Percentiles rank a stretch among this genome's conserved stretches.
These are phyloP conservation scores for Anthopleura xanthogrammica DNA, from an alignment of 92 coral and sea anemone genomes.

Conservation along the genomic window DNA sequence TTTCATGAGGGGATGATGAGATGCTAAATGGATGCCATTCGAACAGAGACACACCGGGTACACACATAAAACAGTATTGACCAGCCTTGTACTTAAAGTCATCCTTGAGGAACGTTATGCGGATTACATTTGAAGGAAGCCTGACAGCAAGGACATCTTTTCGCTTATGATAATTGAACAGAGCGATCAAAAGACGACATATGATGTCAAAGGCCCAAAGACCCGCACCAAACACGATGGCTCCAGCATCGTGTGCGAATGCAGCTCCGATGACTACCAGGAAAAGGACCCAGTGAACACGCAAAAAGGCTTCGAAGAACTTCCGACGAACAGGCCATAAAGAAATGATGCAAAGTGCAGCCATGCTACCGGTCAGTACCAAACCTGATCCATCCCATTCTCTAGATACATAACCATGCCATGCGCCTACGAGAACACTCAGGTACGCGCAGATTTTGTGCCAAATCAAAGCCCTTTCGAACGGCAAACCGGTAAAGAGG, in stretches of 20 bases:
- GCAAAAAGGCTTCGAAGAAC: slow-evolving; percentile 61
- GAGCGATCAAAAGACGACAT: slow-evolving; percentile 42
- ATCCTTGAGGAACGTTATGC: slow-evolving; percentile 64
- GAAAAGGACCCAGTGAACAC: slow-evolving; percentile 68
- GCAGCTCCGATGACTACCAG: slow-evolving; percentile 51
- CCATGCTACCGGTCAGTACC: slow-evolving; percentile 44
- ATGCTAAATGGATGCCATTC: slow-evolving; percentile 91
- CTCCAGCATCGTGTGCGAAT: slow-evolving; percentile 59
- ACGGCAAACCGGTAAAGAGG: slow-evolving; percentile 71
- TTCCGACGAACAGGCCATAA: slow-evolving; percentile 65
- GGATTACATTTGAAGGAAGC: slow-evolving; percentile 65
- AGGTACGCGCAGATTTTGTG: slow-evolving; percentile 72
- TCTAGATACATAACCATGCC: slow-evolving; percentile 68
- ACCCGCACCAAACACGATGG: slow-evolving; percentile 48
- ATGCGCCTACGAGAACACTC: slow-evolving; percentile 55
- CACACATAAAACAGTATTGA: slow-evolving; percentile 72
- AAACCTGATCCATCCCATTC: slow-evolving; percentile 60
- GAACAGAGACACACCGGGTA: slow-evolving; percentile 72
- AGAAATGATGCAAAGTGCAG: slow-evolving; percentile 43
- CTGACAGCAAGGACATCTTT: slow-evolving; percentile 59
- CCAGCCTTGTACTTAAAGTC: slow-evolving; percentile 80
- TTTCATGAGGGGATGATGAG: slow-evolving; percentile 86
- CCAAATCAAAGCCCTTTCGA: slow-evolving; percentile 73
- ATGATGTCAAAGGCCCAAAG: slow-evolving; percentile 64
- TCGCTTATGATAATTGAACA: slow-evolving; percentile 43